Percentiles rank a stretch among this genome's conserved stretches.
Evolutionary conservation across 2,113 vertebrate genomes (phyloP).

Genomic region (Malaclemys terrapin): DNA sequence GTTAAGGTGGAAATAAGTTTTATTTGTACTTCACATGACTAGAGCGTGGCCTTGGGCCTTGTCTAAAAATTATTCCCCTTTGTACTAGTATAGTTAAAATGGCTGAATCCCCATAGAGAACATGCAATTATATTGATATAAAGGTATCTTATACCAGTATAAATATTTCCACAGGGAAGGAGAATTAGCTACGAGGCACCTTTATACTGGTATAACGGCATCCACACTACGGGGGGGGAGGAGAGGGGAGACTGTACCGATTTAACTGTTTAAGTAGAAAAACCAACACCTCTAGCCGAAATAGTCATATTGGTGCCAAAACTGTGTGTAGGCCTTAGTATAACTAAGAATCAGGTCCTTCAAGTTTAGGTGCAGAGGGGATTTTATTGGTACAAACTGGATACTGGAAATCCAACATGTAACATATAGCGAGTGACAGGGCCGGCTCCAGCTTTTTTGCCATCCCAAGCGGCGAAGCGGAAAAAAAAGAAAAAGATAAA

Average conservation of each 20-base stretch:
- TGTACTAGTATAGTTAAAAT: background rate
- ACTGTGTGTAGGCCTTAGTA: background rate
- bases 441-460: too few relatives aligned
- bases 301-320: background rate
- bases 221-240: background rate
- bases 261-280: background rate
- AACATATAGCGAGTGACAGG: background rate
- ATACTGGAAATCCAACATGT: background rate
- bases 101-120: background rate
- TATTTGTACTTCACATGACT: background rate
- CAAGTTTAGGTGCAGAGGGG: background rate
- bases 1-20: background rate
- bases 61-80: background rate
- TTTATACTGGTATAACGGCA: background rate
- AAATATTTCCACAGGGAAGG: background rate
- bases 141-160: background rate
- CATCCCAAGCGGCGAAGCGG: too few relatives aligned
- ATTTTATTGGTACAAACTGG: background rate
- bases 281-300: rapidly evolving
- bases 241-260: background rate
- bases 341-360: background rate
- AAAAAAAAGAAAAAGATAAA: too few relatives aligned
- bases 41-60: background rate
- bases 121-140: background rate
- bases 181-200: background rate